Base-by-base conservation (phyloP, 2,797 vertebrate species). In the Xenops minutus region DNA sequence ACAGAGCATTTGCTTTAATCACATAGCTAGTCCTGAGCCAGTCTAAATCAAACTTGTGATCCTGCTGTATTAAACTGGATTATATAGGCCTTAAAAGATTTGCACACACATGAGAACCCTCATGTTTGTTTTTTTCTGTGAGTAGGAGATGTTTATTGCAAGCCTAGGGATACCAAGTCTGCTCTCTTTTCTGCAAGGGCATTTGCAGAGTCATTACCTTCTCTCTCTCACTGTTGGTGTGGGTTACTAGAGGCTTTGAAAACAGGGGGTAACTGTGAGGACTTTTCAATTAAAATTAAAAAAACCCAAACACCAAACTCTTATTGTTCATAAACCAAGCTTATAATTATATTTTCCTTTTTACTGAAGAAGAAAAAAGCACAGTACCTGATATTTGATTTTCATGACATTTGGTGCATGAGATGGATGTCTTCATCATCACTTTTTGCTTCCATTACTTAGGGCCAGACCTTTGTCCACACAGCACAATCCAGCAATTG, bases 281-380 rank as follows among this genome's bases (percentile, higher is more conserved):
- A 51, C 10, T 58, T 24, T 72, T 5, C 10, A 4, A 48, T 55
- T 48, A n/a, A 93, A 93, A 59, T 26, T 23, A 13, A 73, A 39
- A 17, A 64, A 30, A 2, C 0, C 0, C 18, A n/a, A n/a, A n/a
- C 30, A 56, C 17, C 23, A 22, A 51, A 27, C 17, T 52, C 71
- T 30, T 56, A 30, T 76, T 76, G 67, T 69, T 56, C 7, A 4
- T 85, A 58, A 67, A 44, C 69, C 41, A 77, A 44, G 73, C 29
- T 18, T 56, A 17, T 46, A 63, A 32, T 71, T 63, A 55, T 34
- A 32, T 44, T 10, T 19, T 61, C 8, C 24, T 82, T 89, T 85
- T 54, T 29, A 37, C 8, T 69, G 32, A 79, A 69, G 67, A 82
- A 87, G 36, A 23, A 93, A 74, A 79, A 19, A 0, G 2, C 14